Evolutionary conservation across 2,113 vertebrate genomes (phyloP).

Genomic region (Alligator mississippiensis): DNA sequence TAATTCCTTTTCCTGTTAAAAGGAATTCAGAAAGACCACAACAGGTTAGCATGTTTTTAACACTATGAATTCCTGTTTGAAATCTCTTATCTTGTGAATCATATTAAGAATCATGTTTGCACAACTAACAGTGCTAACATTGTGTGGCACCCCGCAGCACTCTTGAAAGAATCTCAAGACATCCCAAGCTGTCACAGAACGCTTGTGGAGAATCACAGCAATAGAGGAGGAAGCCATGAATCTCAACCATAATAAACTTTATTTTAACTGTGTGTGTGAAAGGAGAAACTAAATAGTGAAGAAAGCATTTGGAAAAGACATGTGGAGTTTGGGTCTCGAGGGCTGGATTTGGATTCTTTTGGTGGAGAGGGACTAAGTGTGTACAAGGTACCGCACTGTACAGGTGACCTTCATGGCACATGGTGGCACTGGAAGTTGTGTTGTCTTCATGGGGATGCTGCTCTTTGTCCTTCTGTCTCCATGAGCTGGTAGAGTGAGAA

Average conservation of each 20-base stretch:
- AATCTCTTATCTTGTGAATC: no score
- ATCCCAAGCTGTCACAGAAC: no score
- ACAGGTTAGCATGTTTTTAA: no score
- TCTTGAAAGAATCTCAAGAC: no score
- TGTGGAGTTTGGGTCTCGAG: no score
- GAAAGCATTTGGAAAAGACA: not conserved
- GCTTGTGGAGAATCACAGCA: not conserved
- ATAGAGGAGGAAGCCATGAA: not conserved
- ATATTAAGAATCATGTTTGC: no score
- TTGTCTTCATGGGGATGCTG: not conserved
- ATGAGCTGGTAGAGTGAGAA: not conserved
- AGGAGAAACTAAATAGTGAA: not conserved
- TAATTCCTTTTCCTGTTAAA: no score
- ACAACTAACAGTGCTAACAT: no score
- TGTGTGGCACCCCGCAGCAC: no score
- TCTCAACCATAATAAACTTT: not conserved
- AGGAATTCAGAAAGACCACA: no score
- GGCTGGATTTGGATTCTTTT: not conserved
- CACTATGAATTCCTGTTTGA: no score
- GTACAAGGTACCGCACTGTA: not conserved
- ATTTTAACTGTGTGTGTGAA: not conserved
- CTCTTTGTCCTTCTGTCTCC: not conserved
- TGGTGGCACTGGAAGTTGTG: no score
- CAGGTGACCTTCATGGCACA: not conserved
- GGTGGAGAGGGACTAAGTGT: not conserved